Evolutionary conservation across 2,797 vertebrate species (phyloP).

Genomic region (Petrocephalus schoutedeni): DNA sequence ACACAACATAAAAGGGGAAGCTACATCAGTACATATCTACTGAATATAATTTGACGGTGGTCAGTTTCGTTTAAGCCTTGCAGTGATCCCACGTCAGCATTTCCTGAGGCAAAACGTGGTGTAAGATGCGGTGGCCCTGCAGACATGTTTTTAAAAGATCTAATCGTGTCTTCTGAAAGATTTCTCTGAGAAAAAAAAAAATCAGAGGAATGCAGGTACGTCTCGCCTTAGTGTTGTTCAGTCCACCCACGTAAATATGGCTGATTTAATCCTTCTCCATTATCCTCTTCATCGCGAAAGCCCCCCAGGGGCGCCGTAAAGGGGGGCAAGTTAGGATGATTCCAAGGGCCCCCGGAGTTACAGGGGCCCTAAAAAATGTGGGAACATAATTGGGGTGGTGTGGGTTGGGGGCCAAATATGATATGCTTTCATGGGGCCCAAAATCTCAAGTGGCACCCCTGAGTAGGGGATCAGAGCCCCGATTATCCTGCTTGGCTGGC

Average conservation of each 20-base stretch:
- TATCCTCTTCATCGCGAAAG: neutral
- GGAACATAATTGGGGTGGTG: no score
- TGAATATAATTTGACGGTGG: neutral
- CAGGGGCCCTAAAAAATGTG: no score
- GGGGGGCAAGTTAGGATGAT: no score
- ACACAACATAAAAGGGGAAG: neutral
- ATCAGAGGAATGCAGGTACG: neutral
- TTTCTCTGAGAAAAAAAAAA: neutral
- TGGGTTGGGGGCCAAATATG: no score
- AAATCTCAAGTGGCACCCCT: no score
- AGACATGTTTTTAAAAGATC: neutral
- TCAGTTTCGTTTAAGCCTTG: neutral
- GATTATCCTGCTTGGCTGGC: neutral
- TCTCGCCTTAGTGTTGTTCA: neutral
- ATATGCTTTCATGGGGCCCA: no score
- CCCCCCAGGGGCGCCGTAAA: neutral
- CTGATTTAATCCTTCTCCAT: neutral
- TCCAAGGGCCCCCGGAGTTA: neutral
- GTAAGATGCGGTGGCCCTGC: neutral
- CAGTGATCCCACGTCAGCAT: neutral
- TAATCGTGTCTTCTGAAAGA: neutral
- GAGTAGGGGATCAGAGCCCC: neutral
- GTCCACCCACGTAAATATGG: neutral
- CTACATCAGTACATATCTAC: neutral
- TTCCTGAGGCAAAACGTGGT: neutral